These are phyloP conservation scores for Tipula unca DNA, from an alignment of 2,888 invertebrate genomes.

Conservation along the genomic window DNA sequence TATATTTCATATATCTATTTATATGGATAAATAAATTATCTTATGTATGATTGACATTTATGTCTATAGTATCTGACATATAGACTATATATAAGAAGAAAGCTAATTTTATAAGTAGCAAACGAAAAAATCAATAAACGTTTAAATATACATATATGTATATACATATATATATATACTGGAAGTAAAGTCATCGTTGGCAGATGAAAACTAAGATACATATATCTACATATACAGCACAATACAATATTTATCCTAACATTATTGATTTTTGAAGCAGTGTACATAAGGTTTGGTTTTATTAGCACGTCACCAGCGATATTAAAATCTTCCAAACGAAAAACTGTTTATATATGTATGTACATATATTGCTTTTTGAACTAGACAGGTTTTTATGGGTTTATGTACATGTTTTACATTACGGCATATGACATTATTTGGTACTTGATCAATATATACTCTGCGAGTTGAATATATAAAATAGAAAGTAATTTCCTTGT, in stretches of 20 bases:
- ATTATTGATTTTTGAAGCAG: background rate
- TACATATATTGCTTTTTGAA: background rate
- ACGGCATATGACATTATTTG: background rate
- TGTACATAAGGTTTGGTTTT: background rate
- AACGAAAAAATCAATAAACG: background rate
- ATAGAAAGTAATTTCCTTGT: background rate
- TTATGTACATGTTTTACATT: background rate
- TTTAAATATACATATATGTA: too few species aligned
- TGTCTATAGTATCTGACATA: background rate
- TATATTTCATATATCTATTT: background rate
- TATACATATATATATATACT: background rate
- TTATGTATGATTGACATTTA: background rate
- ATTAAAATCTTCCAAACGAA: background rate
- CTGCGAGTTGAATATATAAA: background rate
- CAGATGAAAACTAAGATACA: background rate
- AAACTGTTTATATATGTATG: too few species aligned
- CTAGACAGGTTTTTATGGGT: constrained; percentile 4
- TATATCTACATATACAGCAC: too few species aligned
- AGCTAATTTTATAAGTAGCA: background rate
- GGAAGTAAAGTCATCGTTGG: background rate
- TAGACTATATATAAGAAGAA: background rate
- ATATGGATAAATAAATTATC: background rate
- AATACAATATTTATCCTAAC: background rate
- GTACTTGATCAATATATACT: background rate
- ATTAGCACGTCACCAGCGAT: background rate